Conservation (phyloP, 2,113 vertebrate genomes). For the Geococcyx californianus region DNA sequence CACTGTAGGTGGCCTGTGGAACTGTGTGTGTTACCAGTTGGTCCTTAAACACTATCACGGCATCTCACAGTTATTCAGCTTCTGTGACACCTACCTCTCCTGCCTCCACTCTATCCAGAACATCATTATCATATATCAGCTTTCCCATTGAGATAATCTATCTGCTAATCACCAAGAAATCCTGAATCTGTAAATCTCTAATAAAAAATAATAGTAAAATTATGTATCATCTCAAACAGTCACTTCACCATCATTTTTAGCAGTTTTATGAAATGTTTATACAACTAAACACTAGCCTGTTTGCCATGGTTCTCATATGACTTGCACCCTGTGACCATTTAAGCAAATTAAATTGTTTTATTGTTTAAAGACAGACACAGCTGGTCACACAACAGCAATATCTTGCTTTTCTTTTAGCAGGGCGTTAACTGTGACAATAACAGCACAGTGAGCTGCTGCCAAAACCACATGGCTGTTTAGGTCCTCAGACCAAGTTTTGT, state of each 20-base stretch:
- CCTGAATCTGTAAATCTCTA: neutral
- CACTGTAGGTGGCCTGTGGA: neutral
- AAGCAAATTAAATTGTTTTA: neutral
- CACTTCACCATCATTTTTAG: neutral
- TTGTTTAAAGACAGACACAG: neutral
- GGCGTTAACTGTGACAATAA: neutral
- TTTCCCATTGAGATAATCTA: neutral
- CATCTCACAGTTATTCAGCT: neutral
- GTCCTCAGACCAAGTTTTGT: neutral
- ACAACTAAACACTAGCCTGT: neutral
- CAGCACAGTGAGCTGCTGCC: neutral
- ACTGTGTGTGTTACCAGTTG: neutral
- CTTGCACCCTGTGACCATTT: constrained; percentile 11
- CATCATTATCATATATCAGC: neutral
- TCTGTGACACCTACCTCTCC: neutral
- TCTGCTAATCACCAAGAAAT: neutral
- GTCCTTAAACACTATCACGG: neutral
- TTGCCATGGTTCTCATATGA: neutral
- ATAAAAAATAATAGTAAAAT: neutral
- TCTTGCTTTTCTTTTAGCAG: neutral
- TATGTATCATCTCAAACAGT: neutral
- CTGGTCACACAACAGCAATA: neutral
- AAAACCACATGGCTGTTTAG: neutral
- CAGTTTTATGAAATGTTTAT: neutral
- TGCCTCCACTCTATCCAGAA: neutral